Conservation (phyloP, 1,140 invertebrate species). For the Dinoponera quadriceps region DNA sequence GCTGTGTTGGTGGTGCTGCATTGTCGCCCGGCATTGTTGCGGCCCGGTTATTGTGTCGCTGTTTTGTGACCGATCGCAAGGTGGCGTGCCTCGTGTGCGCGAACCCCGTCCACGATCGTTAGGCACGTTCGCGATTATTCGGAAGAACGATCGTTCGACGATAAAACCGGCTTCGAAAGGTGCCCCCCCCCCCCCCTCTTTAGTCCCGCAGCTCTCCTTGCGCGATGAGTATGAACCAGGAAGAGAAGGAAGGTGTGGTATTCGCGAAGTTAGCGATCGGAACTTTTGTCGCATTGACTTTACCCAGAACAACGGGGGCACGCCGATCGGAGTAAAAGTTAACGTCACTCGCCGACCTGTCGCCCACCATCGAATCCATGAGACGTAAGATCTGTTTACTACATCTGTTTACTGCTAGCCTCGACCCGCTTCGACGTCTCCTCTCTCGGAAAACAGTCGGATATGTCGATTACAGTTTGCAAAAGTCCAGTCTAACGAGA, state of each 20-base stretch:
- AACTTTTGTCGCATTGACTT: constrained; percentile 45
- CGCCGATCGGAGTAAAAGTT: background rate
- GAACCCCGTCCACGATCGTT: constrained; percentile 78
- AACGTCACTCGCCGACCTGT: background rate
- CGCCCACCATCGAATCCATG: background rate
- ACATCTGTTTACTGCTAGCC: too few species aligned
- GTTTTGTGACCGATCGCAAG: constrained; percentile 83
- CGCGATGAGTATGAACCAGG: constrained; percentile 18
- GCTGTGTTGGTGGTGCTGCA: constrained; percentile 80
- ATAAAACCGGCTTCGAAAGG: constrained; percentile 72
- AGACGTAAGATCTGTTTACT: background rate
- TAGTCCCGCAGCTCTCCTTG: background rate
- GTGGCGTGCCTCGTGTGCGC: constrained; percentile 78
- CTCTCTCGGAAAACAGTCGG: background rate
- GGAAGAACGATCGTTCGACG: constrained; percentile 73
- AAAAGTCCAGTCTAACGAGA: constrained; percentile 1
- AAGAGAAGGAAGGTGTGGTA: constrained; percentile 33
- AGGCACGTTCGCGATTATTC: constrained; percentile 79
- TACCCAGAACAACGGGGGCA: background rate
- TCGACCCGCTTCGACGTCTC: background rate
- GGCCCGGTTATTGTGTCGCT: constrained; percentile 83
- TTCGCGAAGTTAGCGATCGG: constrained; percentile 20
- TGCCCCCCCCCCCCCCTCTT: constrained; percentile 15
- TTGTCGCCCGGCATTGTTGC: constrained; percentile 83
- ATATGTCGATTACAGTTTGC: background rate